Evolutionary conservation across 2,113 vertebrate species (phyloP), one percentile per base, ranked within the genome.

Genomic region (Poeciliopsis prolifica): DNA sequence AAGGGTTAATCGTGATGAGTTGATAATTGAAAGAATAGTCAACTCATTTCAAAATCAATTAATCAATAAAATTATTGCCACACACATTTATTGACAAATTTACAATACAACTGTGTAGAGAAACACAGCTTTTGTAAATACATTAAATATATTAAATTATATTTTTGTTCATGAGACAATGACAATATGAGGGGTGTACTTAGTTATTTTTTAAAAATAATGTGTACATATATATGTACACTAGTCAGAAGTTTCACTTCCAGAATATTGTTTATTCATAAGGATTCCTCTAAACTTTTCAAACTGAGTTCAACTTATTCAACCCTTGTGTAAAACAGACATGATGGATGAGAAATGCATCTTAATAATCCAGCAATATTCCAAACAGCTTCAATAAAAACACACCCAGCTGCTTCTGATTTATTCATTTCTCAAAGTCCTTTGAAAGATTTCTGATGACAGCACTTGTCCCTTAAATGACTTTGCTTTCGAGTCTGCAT

Each of bases 401-500:
- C 31, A 24, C 24, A n/a, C n/a, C 35, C 35, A 29, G 37, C 65
- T 44, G 65, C n/a, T 42, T 33, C 14, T 51, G 48, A 54, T 54
- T 54, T 54, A 54, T 54, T 54, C 48, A 9, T n/a, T 58, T 9
- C 24, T 58, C n/a, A 14, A 35, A n/a, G 30, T 35, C 30, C 9
- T 35, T 12, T 35, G 31, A 65, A 65, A 37, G 35, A 15, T 22
- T 44, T 44, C 31, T 31, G 37, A 42, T 42, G 37, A 67, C 65
- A 67, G 65, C 65, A 44, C n/a, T 22, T 65, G 64, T 6, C 37
- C 64, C 64, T 5, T 67, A 44, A 42, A 67, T 44, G 65, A 65
- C 22, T 66, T 58, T 6, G 24, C 35, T 65, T 26, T 66, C 26
- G 12, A 40, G 5, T 14, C 35, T 42, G 12, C 35, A 4, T 42